Evolutionary conservation across 1,140 invertebrate genomes (phyloP).

Genomic region (Hyposmocoma kahamanoa): DNA sequence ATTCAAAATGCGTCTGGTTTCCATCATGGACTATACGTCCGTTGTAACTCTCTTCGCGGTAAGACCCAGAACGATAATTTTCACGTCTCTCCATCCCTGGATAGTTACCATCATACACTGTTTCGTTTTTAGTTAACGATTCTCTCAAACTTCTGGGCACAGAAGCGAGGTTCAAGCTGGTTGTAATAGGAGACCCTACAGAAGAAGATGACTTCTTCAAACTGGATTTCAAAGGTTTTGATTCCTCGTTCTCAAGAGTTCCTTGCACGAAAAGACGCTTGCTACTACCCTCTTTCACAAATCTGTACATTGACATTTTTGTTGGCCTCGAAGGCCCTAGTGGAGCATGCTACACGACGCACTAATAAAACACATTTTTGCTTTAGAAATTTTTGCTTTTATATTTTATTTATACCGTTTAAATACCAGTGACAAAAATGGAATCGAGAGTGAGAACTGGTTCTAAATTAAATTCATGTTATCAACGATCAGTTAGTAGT

Average conservation of each 20-base stretch:
- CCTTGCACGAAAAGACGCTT: constrained; percentile 87
- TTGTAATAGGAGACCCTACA: constrained; percentile 75
- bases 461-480: too few species aligned
- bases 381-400: too few species aligned
- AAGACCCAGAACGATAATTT: constrained; percentile 55
- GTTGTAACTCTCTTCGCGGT: constrained; percentile 59
- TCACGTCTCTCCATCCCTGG: constrained; percentile 55
- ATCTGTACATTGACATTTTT: constrained; percentile 82
- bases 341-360: constrained; percentile 45
- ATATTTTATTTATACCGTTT: constrained; percentile 36
- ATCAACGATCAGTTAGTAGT: too few species aligned
- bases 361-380: constrained; percentile 28
- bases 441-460: too few species aligned
- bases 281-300: constrained; percentile 78
- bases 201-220: constrained; percentile 66
- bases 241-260: constrained; percentile 77
- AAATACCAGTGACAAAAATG: constrained; percentile 49
- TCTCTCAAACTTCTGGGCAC: constrained; percentile 67
- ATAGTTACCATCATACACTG: constrained; percentile 68
- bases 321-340: constrained; percentile 44
- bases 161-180: constrained; percentile 70
- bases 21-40: constrained; percentile 67
- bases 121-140: constrained; percentile 57
- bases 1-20: constrained; percentile 70
- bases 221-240: constrained; percentile 73